Base-by-base conservation (phyloP, 2,888 invertebrate genomes). In the Heliothis peltigera region DNA sequence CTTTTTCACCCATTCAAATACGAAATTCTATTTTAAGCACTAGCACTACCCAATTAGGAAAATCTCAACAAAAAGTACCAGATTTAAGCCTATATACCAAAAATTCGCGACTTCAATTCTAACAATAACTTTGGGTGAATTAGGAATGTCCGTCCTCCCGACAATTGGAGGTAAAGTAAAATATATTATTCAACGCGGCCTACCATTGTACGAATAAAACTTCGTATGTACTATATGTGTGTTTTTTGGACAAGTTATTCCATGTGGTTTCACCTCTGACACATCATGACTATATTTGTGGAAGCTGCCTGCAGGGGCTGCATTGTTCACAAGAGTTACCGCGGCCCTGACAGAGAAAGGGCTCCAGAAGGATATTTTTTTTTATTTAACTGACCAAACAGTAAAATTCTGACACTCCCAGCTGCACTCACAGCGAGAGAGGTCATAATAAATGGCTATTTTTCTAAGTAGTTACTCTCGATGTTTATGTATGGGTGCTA, bases 121-220 rank as follows among this genome's bases (percentile, higher is more conserved):
- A 75, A 79, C 79, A 83, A 82, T 78, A 70, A 69, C 79, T 65
- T 66, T n/a, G 64, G 78, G 80, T 80, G 82, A 83, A 84, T 85
- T 82, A 86, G 77, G 73, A 81, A 67, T 67, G 75, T 82, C 80
- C 76, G 66, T 78, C 78, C 58, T 55, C 76, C 77, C 80, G 80
- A 84, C 85, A 85, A 85, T 84, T 78, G 84, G 74, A 83, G 79
- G 77, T 79, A 72, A 84, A 79, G 84, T 82, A 84, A 83, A 88
- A 87, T 87, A 84, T 84, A 84, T 87, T 87, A 85, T 86, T 86
- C 82, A 84, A 70, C 61, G 64, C 75, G 75, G 77, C 82, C 77
- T 69, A 60, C 82, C 79, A 82, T 81, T 82, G 81, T 75, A 67
- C 79, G 65, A 70, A 77, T 75, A 75, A 71, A 77, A 77, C 76